Evolutionary conservation across 1,140 invertebrate species (phyloP).

Genomic region (Drosophila lini): DNA sequence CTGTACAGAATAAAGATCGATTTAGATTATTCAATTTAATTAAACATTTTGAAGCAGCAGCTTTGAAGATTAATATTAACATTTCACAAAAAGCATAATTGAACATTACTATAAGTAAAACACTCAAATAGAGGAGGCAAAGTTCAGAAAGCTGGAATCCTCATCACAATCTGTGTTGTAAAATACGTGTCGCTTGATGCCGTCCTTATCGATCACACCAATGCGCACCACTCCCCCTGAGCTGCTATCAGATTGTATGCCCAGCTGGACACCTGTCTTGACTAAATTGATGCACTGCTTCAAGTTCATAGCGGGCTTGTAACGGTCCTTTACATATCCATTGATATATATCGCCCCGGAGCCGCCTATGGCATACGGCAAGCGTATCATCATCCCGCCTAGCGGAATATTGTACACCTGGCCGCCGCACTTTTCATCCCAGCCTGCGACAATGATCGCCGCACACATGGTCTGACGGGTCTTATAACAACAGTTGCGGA

Average conservation of each 20-base stretch:
- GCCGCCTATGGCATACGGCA: slow-evolving; percentile 95
- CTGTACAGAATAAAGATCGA: not conserved
- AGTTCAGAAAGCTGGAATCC: not conserved
- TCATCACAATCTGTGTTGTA: slow-evolving; percentile 83
- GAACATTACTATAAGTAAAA: not conserved
- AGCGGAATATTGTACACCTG: slow-evolving; percentile 95
- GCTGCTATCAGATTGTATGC: slow-evolving; percentile 96
- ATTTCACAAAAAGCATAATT: not conserved
- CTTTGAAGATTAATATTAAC: not conserved
- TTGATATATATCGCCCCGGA: slow-evolving; percentile 98
- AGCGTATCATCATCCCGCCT: slow-evolving; percentile 96
- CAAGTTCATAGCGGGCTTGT: slow-evolving; percentile 92
- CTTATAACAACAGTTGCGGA: slow-evolving; percentile 97
- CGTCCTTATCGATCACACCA: slow-evolving; percentile 94
- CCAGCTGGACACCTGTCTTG: slow-evolving; percentile 92
- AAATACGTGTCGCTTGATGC: slow-evolving; percentile 90
- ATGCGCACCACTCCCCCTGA: slow-evolving; percentile 97
- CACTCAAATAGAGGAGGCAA: not conserved
- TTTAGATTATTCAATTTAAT: not conserved
- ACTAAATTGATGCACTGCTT: slow-evolving; percentile 95
- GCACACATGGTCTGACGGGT: slow-evolving; percentile 97
- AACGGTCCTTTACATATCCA: slow-evolving; percentile 96
- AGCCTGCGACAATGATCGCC: slow-evolving; percentile 97
- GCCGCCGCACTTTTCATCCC: slow-evolving; percentile 94
- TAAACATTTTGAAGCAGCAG: not conserved